These are phyloP conservation scores for Grapholita molesta DNA, from an alignment of 1,140 invertebrate species.

Conservation along the genomic window DNA sequence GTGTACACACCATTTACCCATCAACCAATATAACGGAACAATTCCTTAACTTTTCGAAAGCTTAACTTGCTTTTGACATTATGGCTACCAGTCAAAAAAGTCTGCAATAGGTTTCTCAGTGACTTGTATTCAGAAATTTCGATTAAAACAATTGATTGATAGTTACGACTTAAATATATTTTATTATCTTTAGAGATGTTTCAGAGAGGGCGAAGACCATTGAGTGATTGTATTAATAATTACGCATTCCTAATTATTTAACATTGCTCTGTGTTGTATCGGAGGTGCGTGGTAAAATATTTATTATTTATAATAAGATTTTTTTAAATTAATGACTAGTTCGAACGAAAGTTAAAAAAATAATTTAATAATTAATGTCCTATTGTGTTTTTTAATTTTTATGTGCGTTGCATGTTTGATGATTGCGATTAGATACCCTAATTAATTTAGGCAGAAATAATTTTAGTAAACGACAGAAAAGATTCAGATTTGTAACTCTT, in stretches of 20 bases:
- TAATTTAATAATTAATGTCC: constrained; percentile 27
- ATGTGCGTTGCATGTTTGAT: constrained; percentile 21
- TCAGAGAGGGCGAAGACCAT: neutral
- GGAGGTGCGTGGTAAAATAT: constrained; percentile 51
- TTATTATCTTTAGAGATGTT: neutral
- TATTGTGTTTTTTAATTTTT: constrained; percentile 28
- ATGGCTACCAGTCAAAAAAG: neutral
- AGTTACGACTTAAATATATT: neutral
- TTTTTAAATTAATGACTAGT: constrained; percentile 41
- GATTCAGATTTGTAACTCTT: constrained; percentile 43
- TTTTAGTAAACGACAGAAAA: constrained; percentile 1
- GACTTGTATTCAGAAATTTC: neutral
- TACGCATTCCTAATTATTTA: constrained; percentile 47
- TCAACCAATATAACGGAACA: too few relatives aligned
- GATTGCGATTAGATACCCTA: constrained; percentile 11
- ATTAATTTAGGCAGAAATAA: constrained; percentile 8
- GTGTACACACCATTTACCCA: too few relatives aligned
- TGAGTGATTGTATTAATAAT: constrained; percentile 27
- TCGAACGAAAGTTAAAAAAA: constrained; percentile 35
- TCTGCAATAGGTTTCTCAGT: neutral
- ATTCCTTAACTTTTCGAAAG: too few relatives aligned
- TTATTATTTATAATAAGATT: constrained; percentile 56
- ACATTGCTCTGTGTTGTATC: constrained; percentile 37
- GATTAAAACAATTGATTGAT: neutral
- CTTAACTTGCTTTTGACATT: neutral